Base-by-base conservation (phyloP, 2,113 vertebrate genomes). In the Trachemys scripta region DNA sequence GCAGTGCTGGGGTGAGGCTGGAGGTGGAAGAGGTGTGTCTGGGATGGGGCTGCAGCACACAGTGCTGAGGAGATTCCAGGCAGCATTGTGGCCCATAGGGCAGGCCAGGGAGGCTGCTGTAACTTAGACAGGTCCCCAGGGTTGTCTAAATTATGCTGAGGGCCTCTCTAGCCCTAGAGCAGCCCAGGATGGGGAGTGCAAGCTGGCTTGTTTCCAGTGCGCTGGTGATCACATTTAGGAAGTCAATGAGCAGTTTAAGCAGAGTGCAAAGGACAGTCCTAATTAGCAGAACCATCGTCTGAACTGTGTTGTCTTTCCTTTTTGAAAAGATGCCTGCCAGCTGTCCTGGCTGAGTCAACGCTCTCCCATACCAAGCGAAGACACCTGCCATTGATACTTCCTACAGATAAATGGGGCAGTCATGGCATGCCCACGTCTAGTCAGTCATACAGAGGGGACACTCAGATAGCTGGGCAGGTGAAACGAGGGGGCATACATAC, bases 381-480 rank as follows among this genome's bases (percentile, higher is more conserved):
- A 35, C 17, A 24, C 53, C 47, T 50, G 0, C 25, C 38, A 6
- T 62, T 0, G 13, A 16, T 4, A 1, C 35, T 47, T 51, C 51
- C 6, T 87, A 53, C 51, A 59, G 59, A 1, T 25, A 12, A 25
- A 24, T 86, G 56, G 62, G 56, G 1, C 65, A 22, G 4, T 53
- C 1, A 0, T 1, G 75, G 85, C 27, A 13, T 14, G 24, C 20
- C 1, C 80, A 45, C 42, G 1, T 0, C 35, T 65, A 10, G 50
- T 17, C n/a, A 53, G 24, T 84, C 87, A 87, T 38, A 19, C 45
- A 9, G 84, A 72, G 50, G 72, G 27, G 35, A 2, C 1, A 1
- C 11, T 50, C 53, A 9, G 42, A 3, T 42, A 4, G 0, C 8
- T 79, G 78, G 24, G 50, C 51, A 20, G 45, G 0, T 47, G 57